These are phyloP conservation scores for Hirtodrosophila alboralis DNA, from an alignment of 2,888 invertebrate genomes.

Conservation along the genomic window DNA sequence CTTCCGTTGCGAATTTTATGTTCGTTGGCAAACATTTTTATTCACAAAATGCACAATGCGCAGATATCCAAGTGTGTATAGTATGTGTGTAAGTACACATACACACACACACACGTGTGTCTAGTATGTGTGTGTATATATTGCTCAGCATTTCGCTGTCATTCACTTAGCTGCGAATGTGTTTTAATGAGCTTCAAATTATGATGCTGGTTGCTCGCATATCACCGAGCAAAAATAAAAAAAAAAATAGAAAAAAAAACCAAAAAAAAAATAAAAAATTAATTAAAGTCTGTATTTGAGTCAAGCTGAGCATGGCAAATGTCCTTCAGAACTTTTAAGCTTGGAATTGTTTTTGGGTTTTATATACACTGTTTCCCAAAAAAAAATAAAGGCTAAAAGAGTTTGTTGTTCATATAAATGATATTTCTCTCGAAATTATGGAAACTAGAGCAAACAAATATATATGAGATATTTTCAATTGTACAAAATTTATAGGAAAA, in stretches of 20 bases:
- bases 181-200: constrained; percentile 77
- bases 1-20: constrained; percentile 80
- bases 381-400: no score
- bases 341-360: neutral
- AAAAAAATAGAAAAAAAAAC: no score
- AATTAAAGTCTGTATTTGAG: no score
- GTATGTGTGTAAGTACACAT: constrained; percentile 6
- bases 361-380: no score
- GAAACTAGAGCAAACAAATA: no score
- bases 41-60: constrained; percentile 75
- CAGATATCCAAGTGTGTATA: constrained; percentile 34
- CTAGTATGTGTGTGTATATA: constrained; percentile 4
- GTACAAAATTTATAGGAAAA: no score
- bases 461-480: no score
- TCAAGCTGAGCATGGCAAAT: neutral
- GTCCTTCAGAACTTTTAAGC: neutral
- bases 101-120: constrained; percentile 10
- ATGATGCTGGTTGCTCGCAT: constrained; percentile 37
- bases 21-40: constrained; percentile 71
- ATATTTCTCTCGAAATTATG: no score
- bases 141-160: constrained; percentile 40
- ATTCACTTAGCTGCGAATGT: constrained; percentile 52
- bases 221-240: constrained; percentile 2
- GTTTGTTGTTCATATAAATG: no score
- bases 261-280: no score